Evolutionary conservation across 1,140 invertebrate species (phyloP).

Genomic region (Heterodera carotae): DNA sequence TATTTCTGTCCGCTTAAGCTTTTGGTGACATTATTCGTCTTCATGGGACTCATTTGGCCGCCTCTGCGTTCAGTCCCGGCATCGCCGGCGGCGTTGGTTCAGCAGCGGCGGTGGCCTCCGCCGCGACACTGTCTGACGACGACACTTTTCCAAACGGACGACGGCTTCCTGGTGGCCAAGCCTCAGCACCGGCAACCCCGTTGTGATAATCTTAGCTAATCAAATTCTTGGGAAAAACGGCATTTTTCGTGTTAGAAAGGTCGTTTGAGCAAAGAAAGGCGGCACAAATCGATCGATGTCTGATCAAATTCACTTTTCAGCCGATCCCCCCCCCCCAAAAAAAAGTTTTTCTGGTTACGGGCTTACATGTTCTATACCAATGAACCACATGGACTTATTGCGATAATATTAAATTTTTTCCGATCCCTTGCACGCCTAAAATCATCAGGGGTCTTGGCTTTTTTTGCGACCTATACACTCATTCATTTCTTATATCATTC

Average conservation of each 20-base stretch:
- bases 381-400: neutral
- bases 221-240: conserved; percentile 69
- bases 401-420: conserved; percentile 7
- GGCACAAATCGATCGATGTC: neutral
- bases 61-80: conserved; percentile 22
- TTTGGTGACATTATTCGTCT: conserved; percentile 10
- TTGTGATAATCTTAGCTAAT: conserved; percentile 70
- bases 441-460: conserved; percentile 21
- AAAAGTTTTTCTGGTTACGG: too few relatives aligned
- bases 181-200: conserved; percentile 90
- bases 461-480: neutral
- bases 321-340: too few relatives aligned
- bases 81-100: conserved; percentile 37
- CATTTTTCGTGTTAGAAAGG: conserved; percentile 82
- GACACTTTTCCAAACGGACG: conserved; percentile 71
- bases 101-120: neutral
- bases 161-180: conserved; percentile 66
- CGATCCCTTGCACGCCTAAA: conserved; percentile 7
- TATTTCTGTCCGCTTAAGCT: neutral
- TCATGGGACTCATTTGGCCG: neutral
- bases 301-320: neutral
- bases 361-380: neutral
- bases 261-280: conserved; percentile 77
- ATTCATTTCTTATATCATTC: conserved; percentile 6
- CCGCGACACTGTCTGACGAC: conserved; percentile 67